These are phyloP conservation scores for Formica exsecta DNA, from an alignment of 1,140 invertebrate genomes.

Conservation along the genomic window DNA sequence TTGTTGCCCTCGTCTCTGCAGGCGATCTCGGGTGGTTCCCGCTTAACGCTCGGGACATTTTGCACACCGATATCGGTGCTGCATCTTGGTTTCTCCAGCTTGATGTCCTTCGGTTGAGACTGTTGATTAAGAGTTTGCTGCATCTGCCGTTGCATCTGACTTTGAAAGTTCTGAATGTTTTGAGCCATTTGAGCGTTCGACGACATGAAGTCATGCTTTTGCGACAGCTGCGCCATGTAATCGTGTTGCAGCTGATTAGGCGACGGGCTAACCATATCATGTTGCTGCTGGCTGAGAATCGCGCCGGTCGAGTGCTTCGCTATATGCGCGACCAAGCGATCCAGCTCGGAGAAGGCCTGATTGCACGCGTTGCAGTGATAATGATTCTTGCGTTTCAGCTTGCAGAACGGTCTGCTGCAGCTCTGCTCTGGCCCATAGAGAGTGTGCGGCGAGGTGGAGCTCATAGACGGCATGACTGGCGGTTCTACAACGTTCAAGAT, in stretches of 20 bases:
- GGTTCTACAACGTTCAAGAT: slow-evolving; percentile 67
- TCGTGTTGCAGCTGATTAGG: slow-evolving; percentile 81
- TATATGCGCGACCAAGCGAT: slow-evolving; percentile 90
- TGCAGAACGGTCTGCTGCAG: slow-evolving; percentile 94
- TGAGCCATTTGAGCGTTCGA: slow-evolving; percentile 82
- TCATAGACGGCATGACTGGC: slow-evolving; percentile 82
- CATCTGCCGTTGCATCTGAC: slow-evolving; percentile 85
- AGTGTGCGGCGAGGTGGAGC: slow-evolving; percentile 84
- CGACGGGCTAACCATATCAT: slow-evolving; percentile 77
- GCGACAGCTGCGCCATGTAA: slow-evolving; percentile 82
- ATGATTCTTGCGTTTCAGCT: slow-evolving; percentile 94
- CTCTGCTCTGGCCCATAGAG: slow-evolving; percentile 88
- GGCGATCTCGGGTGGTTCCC: slow-evolving; percentile 63
- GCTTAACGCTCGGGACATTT: slow-evolving; percentile 83
- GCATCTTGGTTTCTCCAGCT: slow-evolving; percentile 78
- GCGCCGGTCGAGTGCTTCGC: slow-evolving; percentile 90
- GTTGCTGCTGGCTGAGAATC: slow-evolving; percentile 84
- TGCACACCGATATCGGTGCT: slow-evolving; percentile 72
- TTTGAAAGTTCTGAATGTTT: slow-evolving; percentile 84
- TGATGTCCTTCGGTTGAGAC: slow-evolving; percentile 80
- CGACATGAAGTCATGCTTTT: slow-evolving; percentile 85
- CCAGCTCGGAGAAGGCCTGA: slow-evolving; percentile 91
- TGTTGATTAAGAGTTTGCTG: slow-evolving; percentile 82
- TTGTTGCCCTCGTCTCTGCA: slow-evolving; percentile 65
- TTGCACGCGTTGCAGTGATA: slow-evolving; percentile 96